Evolutionary conservation across 2,797 vertebrate genomes (phyloP).

Genomic region (Ammospiza maritima): DNA sequence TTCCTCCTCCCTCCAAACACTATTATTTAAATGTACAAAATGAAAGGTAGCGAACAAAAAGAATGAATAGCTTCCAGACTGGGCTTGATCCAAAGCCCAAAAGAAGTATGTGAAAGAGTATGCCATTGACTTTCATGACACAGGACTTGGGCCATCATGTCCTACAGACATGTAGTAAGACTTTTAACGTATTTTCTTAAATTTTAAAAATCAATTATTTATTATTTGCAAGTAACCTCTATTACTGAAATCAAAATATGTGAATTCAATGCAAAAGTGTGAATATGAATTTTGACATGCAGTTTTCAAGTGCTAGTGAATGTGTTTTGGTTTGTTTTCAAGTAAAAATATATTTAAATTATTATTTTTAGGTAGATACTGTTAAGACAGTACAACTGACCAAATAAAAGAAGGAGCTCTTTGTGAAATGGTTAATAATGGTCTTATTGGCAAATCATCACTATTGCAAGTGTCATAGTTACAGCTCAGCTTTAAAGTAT

Average conservation of each 20-base stretch:
- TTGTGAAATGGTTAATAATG: slow-evolving; percentile 56
- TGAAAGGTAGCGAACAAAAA: not conserved
- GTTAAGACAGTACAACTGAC: not conserved
- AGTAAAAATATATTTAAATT: slow-evolving; percentile 59
- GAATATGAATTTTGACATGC: slow-evolving; percentile 50
- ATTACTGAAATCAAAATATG: not conserved
- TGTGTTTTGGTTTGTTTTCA: slow-evolving; percentile 42
- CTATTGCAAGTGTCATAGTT: slow-evolving; percentile 46
- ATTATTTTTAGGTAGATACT: slow-evolving; percentile 63
- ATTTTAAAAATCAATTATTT: slow-evolving; percentile 9
- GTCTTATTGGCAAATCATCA: slow-evolving; percentile 68
- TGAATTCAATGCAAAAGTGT: slow-evolving; percentile 38
- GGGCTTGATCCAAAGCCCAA: not conserved
- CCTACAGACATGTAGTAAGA: slow-evolving; percentile 4
- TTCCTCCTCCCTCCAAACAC: accelerated
- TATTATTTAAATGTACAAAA: not conserved
- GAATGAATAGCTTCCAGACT: slow-evolving; percentile 11
- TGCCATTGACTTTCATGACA: not conserved
- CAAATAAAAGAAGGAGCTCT: slow-evolving; percentile 4
- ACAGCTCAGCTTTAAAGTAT: slow-evolving; percentile 62
- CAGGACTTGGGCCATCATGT: not conserved
- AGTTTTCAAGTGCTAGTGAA: slow-evolving; percentile 55
- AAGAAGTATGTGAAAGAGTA: not conserved
- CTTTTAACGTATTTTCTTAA: not conserved
- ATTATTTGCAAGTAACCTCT: not conserved